Evolutionary conservation across 2,113 vertebrate species (phyloP).

Genomic region (Nannospalax galili): DNA sequence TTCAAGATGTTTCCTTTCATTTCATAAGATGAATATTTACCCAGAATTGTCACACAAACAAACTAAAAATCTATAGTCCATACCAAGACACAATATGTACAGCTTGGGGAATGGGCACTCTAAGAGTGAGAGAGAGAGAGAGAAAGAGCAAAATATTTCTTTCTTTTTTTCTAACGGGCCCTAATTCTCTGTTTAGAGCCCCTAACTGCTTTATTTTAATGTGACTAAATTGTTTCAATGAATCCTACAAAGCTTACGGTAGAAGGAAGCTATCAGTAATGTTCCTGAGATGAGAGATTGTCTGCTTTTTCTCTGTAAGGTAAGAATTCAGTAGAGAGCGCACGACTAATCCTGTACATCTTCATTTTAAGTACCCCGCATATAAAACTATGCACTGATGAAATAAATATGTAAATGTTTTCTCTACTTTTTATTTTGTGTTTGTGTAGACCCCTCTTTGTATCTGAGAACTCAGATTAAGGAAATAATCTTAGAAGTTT

Average conservation of each 20-base stretch:
- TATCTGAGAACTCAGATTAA: neutral
- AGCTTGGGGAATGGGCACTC: neutral
- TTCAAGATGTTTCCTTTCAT: conserved; percentile 40
- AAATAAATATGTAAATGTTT: neutral
- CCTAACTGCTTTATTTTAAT: neutral
- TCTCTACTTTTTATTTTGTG: neutral
- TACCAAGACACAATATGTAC: neutral
- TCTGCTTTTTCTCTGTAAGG: neutral
- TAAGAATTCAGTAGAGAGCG: neutral
- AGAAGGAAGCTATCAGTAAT: neutral
- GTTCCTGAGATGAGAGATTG: neutral
- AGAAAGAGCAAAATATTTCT: neutral
- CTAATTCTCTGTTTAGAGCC: neutral
- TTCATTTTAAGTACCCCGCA: neutral
- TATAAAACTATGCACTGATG: neutral
- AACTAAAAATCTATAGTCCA: neutral
- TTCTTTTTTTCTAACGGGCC: neutral
- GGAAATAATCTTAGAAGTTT: neutral
- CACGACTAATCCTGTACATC: neutral
- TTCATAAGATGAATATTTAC: neutral
- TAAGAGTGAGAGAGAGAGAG: neutral
- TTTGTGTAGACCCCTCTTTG: neutral
- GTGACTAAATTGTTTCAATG: neutral
- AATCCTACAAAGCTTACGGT: neutral
- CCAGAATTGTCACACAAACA: neutral